A percentile compares a stretch with the other conserved stretches of the same genome.
Evolutionary conservation across 2,797 vertebrate species (phyloP).

Genomic region (Hydrophis major): DNA sequence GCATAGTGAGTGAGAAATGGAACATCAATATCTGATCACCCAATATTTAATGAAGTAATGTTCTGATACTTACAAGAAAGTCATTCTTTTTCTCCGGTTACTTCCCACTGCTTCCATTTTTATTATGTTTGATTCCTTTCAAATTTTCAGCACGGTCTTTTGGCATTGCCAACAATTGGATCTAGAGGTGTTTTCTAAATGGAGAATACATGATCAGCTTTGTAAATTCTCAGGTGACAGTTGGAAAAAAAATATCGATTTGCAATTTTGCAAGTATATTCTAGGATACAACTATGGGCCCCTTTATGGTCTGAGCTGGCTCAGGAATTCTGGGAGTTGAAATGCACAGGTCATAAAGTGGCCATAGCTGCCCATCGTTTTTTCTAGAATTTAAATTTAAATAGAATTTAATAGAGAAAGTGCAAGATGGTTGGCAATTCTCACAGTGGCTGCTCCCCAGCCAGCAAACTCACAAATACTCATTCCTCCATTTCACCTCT

Average conservation of each 20-base stretch:
- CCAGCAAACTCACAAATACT: neutral
- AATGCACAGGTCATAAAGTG: neutral
- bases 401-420: neutral
- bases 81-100: neutral
- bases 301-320: neutral
- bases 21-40: neutral
- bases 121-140: neutral
- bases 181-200: neutral
- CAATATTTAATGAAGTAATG: neutral
- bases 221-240: neutral
- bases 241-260: neutral
- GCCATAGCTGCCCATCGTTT: neutral
- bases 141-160: neutral
- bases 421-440: neutral
- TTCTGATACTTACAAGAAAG: neutral
- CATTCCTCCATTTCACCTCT: neutral
- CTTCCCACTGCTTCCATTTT: neutral
- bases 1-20: neutral
- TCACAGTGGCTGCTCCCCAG: neutral
- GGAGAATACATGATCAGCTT: neutral
- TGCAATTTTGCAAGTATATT: neutral
- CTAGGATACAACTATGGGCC: neutral
- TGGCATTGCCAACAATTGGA: neutral
- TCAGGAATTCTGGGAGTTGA: neutral
- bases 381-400: neutral